Evolutionary conservation across 2,888 invertebrate genomes (phyloP).

Genomic region (Tromatobia lineatoria): DNA sequence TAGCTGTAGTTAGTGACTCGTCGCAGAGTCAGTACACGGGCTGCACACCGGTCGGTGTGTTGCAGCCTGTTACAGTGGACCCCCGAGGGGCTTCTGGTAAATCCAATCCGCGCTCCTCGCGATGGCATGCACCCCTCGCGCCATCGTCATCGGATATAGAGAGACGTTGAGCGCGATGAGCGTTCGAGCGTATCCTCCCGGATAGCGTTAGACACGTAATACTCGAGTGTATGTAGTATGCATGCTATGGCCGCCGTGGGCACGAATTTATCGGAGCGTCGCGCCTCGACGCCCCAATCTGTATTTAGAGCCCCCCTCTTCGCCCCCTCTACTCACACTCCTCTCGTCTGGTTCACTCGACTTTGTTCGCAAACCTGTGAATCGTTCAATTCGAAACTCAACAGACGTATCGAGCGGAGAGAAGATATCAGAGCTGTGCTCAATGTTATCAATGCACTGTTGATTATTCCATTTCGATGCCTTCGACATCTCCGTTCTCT

Average conservation of each 20-base stretch:
- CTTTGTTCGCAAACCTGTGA: slow-evolving; percentile 55
- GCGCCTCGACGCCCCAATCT: slow-evolving; percentile 48
- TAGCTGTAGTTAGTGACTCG: slow-evolving; percentile 16
- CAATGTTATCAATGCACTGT: slow-evolving; percentile 53
- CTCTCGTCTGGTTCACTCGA: slow-evolving; percentile 55
- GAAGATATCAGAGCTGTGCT: slow-evolving; percentile 24
- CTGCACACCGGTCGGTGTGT: neutral
- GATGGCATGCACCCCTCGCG: slow-evolving; percentile 31
- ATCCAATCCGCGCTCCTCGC: slow-evolving; percentile 54
- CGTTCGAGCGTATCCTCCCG: slow-evolving; percentile 53
- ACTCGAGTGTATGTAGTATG: slow-evolving; percentile 5
- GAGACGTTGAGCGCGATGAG: slow-evolving; percentile 42
- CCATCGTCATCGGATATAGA: slow-evolving; percentile 55
- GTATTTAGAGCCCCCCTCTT: slow-evolving; percentile 25
- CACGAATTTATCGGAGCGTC: slow-evolving; percentile 56
- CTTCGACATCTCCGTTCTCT: no score
- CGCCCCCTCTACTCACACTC: neutral
- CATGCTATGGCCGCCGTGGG: slow-evolving; percentile 37
- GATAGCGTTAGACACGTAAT: slow-evolving; percentile 56
- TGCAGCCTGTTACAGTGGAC: slow-evolving; percentile 29
- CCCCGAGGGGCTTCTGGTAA: slow-evolving; percentile 57
- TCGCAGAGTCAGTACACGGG: neutral
- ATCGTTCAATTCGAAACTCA: slow-evolving; percentile 43
- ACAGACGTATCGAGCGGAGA: slow-evolving; percentile 19
- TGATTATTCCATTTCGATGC: neutral